Base-by-base conservation (phyloP, 2,113 vertebrate species). In the Poeciliopsis prolifica region DNA sequence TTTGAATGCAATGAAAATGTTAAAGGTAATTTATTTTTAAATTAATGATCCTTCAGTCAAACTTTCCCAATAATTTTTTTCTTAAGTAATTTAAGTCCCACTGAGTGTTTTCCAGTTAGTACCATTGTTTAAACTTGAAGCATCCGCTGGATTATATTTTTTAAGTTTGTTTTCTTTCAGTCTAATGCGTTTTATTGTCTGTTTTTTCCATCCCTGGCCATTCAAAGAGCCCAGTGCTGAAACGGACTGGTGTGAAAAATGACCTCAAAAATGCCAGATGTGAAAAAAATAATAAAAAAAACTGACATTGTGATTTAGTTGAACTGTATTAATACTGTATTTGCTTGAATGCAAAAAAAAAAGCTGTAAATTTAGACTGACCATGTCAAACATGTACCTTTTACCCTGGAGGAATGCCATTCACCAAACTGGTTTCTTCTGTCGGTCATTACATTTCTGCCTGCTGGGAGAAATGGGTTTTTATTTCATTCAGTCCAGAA, bases 61-160 rank as follows among this genome's bases (percentile, higher is more conserved):
- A 58, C 24, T n/a, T 10, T 17, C 51, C 6, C 22, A 11, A n/a
- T 37, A 11, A n/a, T 79, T 48, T 2, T 28, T 74, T 67, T 68
- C 61, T 70, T 61, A 31, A 44, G 17, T 48, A 12, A 65, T 37
- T 48, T 31, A 14, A 48, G 33, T 71, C 66, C 35, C 72, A 64
- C 65, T 78, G 33, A 3, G 62, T 35, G 37, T 44, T 66, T 84
- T 74, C 95, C 92, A 95, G 94, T 95, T 91, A 94, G 95, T 93
- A 95, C 96, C 96, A 95, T 97, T 97, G 97, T 96, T 97, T 98
- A 93, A 97, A 96, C 96, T 94, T 90, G 91, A 81, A 92, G 95
- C 93, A 77, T 82, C 93, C 80, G 83, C 94, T 90, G 91, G 68
- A 77, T 72, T 48, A 17, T 7, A 5, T 17, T 40, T 40, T 40